phyloP scores from a whole-genome alignment of 2,888 invertebrate genomes.

The Scaptomyza flava region DNA sequence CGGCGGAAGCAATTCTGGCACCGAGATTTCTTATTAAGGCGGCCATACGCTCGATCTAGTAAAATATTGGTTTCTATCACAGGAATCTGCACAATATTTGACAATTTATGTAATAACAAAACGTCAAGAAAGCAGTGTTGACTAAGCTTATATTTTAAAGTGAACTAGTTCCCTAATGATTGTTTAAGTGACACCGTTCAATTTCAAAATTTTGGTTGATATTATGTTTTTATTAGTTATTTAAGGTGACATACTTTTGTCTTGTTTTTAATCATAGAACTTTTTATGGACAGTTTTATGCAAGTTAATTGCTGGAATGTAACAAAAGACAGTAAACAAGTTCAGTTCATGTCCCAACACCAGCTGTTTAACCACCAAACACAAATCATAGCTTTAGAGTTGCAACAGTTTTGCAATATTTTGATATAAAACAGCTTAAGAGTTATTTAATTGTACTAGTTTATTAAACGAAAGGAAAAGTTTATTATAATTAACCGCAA shows the following conservation, averaged over 20 bases:
- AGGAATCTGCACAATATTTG: constrained; percentile 56
- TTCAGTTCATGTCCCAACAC: neutral
- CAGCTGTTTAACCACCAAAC: constrained; percentile 9
- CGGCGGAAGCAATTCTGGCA: constrained; percentile 71
- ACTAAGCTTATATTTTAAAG: neutral
- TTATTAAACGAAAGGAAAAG: neutral
- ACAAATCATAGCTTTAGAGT: constrained; percentile 8
- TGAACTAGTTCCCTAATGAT: constrained; percentile 25
- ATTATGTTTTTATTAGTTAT: neutral
- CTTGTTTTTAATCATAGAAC: neutral
- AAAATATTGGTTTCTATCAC: constrained; percentile 38
- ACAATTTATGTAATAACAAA: constrained; percentile 76
- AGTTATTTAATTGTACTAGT: neutral
- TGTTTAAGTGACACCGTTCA: neutral
- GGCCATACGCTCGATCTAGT: constrained; percentile 76
- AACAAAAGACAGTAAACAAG: constrained; percentile 4
- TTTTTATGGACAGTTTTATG: neutral
- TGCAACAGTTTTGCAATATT: neutral
- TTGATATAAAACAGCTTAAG: neutral
- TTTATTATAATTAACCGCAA: neutral
- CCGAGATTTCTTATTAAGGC: constrained; percentile 82
- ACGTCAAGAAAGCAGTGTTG: constrained; percentile 55
- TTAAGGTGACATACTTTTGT: neutral
- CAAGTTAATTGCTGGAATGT: no score
- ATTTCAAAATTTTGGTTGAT: neutral